Evolutionary conservation across 2,113 vertebrate species (phyloP).

Genomic region (Perca schrenkii): DNA sequence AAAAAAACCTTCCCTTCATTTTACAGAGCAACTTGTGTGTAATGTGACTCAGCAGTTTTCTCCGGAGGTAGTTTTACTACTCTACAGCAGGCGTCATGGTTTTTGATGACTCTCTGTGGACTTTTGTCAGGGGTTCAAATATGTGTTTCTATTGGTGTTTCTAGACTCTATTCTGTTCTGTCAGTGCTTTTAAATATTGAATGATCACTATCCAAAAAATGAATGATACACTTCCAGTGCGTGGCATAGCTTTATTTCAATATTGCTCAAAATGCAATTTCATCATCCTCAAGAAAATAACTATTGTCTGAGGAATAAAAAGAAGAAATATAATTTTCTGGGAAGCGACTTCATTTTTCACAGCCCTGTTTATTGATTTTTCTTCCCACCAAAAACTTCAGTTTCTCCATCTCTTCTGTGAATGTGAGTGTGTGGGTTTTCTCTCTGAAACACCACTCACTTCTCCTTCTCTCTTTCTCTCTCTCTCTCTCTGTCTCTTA

Average conservation of each 20-base stretch:
- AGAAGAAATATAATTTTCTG: slow-evolving; percentile 23
- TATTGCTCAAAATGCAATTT: slow-evolving; percentile 32
- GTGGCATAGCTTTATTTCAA: neutral
- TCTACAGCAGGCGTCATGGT: neutral
- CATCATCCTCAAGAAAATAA: slow-evolving; percentile 15
- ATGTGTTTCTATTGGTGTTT: neutral
- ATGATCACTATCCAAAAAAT: neutral
- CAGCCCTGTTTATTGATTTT: slow-evolving; percentile 46
- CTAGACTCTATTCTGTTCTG: neutral
- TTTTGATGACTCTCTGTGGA: neutral
- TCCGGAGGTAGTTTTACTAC: neutral
- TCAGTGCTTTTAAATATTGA: neutral
- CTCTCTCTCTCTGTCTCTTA: neutral
- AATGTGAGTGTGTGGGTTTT: slow-evolving; percentile 23
- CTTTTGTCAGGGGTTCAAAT: neutral
- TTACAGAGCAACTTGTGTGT: neutral
- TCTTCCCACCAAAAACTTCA: slow-evolving; percentile 40
- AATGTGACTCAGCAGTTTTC: slow-evolving; percentile 5
- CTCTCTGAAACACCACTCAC: slow-evolving; percentile 21
- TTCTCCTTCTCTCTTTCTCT: slow-evolving; percentile 1
- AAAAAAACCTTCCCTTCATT: neutral
- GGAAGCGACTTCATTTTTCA: slow-evolving; percentile 45
- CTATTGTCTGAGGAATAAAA: slow-evolving; percentile 29
- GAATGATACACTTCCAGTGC: neutral
- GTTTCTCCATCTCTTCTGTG: slow-evolving; percentile 15